Base-by-base conservation (phyloP, 1,140 invertebrate species). In the Protaetia brevitarsis region DNA sequence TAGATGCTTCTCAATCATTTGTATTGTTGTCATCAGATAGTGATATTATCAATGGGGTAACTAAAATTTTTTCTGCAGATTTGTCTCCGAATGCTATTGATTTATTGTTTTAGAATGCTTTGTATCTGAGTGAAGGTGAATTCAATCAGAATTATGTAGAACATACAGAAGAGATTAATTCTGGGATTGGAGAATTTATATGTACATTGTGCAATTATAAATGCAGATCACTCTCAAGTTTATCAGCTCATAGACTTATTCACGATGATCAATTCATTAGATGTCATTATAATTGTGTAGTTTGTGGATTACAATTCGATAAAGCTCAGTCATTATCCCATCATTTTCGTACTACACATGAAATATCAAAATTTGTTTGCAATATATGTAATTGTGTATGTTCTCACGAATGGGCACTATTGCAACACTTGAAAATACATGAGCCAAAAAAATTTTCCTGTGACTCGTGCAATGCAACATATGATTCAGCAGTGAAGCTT, bases 231-330 rank as follows among this genome's bases (percentile, higher is more conserved):
- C 11, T 62, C 34, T 62, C 60, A 26, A 62, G 60, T 36, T 62
- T 62, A 16, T 36, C 29, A 16, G 21, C 60, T 0, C 60, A 62
- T 36, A 31, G 60, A 34, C 31, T 62, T 11, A 62, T 62, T 28
- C 60, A 62, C 26, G 60, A 62, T 26, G 31, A 62, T 30, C 60
- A 62, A 23, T 62, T 62, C 27, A 30, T 62, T 7, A 62, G 29
- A 19, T 62, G 60, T 36, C 60, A 62, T 62, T 62, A 62, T 62
- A 62, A 62, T 59, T 65, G 64, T 65, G 34, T 57, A 34, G 64
- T 59, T 26, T 65, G 64, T 59, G 64, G 64, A 13, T 27, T 36
- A 27, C 51, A 65, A 58, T 65, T 65, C 28, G 64, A 65, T 4
- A 65, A 59, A 59, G 57, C 64, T 5, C 64, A 65, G 31, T 27